These are phyloP conservation scores for Pheosia gnoma DNA, from an alignment of 2,888 invertebrate genomes.

Conservation along the genomic window DNA sequence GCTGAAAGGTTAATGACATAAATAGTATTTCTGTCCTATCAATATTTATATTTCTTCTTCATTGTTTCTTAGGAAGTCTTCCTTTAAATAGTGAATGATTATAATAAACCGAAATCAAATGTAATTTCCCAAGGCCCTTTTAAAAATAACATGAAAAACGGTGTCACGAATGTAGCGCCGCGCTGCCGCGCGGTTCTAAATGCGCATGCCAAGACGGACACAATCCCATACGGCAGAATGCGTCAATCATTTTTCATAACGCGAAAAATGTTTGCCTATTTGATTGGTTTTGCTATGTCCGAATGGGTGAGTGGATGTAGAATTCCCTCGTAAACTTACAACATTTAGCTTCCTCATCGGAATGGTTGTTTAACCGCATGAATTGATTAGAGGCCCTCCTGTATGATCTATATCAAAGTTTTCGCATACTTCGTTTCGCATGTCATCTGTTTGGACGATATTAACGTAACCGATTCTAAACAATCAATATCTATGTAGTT, in stretches of 20 bases:
- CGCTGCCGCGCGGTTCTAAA: constrained; percentile 32
- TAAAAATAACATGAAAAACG: constrained; percentile 20
- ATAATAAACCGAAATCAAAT: too few relatives aligned
- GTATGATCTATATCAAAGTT: constrained; percentile 33
- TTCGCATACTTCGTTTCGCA: constrained; percentile 40
- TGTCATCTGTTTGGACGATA: constrained; percentile 26
- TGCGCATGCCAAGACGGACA: constrained; percentile 63
- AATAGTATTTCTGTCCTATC: too few relatives aligned
- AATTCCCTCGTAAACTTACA: constrained; percentile 39
- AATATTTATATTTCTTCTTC: too few relatives aligned
- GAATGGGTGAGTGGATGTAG: constrained; percentile 65
- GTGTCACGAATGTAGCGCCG: constrained; percentile 11
- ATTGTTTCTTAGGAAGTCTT: neutral
- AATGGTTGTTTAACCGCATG: constrained; percentile 37
- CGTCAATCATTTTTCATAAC: constrained; percentile 61
- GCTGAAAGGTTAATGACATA: too few relatives aligned
- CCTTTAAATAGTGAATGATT: neutral
- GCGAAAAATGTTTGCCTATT: constrained; percentile 50
- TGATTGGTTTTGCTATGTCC: constrained; percentile 38
- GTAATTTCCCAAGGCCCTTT: constrained; percentile 40
- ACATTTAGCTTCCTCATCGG: constrained; percentile 22
- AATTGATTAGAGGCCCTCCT: constrained; percentile 20
- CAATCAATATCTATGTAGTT: too few relatives aligned
- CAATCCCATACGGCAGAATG: constrained; percentile 54
- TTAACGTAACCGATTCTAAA: too few relatives aligned